Evolutionary conservation across 2,888 invertebrate genomes (phyloP), one percentile per base, ranked within the genome.

Genomic region (Dryomyza anilis): DNA sequence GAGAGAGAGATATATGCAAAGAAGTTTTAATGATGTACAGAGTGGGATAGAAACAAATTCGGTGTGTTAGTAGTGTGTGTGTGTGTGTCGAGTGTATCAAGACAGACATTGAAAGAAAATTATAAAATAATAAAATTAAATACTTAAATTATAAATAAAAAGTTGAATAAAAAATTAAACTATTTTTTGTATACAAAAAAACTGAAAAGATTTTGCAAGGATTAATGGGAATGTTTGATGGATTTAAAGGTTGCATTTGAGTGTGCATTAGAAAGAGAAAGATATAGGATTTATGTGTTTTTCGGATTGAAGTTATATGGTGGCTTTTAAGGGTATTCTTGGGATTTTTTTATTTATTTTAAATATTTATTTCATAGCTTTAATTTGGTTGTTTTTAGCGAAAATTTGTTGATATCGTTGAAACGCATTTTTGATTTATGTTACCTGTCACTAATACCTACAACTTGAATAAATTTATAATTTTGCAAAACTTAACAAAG

Each of bases 1-100:
- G 57, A 59, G 52, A 52, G 57, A 67, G 53, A 67, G 57, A 65
- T 64, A 65, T 53, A 64, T 57, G 63, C 60, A 67, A 62, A 64
- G 59, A 50, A 64, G 60, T 58, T 52, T 52, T 64, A 55, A 60
- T 61, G 64, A 46, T 61, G 43, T 56, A 59, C 59, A 48, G 59
- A 46, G 48, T 46, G 55, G 56, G 55, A 46, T 23, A 56, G 63
- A 56, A 55, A 63, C 46, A 46, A 63, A 33, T 55, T 43, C 46
- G 23, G 12, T 63, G 53, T 43, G 12, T 57, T n/a, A 46, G 30
- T n/a, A 23, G 14, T 14, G 29, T 63, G 33, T 36, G 23, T 36
- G 29, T 48, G 23, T 36, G 29, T 33, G 36, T 55, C 19, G 43
- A 23, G 1, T 30, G 46, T 21, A 7, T 39, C 8, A 5, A 39